These are phyloP conservation scores for Mellilla xanthometata DNA, from an alignment of 2,888 invertebrate species.

Conservation along the genomic window DNA sequence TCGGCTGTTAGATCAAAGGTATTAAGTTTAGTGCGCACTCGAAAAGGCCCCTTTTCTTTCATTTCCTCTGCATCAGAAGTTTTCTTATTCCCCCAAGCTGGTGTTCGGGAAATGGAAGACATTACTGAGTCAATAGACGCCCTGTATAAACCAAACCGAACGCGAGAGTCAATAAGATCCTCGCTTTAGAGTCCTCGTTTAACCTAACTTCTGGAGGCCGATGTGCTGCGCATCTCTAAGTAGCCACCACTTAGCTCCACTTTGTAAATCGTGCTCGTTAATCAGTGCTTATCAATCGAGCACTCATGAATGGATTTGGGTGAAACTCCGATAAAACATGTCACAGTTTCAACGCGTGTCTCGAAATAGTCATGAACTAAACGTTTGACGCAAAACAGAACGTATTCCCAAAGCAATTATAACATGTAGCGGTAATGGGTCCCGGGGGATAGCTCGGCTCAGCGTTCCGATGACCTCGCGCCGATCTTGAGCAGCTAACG, in stretches of 20 bases:
- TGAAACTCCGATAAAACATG: conserved; percentile 14
- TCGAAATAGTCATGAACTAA: conserved; percentile 33
- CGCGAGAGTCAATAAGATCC: conserved; percentile 69
- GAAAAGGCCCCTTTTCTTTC: conserved; percentile 69
- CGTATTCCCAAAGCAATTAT: conserved; percentile 52
- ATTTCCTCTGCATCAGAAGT: conserved; percentile 66
- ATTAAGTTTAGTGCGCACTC: conserved; percentile 67
- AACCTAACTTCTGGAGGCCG: conserved; percentile 58
- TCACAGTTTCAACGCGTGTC: conserved; percentile 22
- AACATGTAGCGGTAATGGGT: conserved; percentile 42
- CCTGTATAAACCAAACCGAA: conserved; percentile 55
- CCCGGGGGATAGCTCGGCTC: conserved; percentile 38
- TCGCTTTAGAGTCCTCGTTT: conserved; percentile 63
- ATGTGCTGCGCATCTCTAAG: conserved; percentile 57
- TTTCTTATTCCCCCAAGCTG: conserved; percentile 74
- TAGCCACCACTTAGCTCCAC: conserved; percentile 36
- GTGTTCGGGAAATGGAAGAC: conserved; percentile 76
- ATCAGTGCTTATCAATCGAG: conserved; percentile 49
- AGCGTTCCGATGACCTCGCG: conserved; percentile 39
- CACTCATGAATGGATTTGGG: conserved; percentile 24
- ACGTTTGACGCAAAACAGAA: conserved; percentile 36
- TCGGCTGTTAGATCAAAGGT: conserved; percentile 73
- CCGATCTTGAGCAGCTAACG: conserved; percentile 36
- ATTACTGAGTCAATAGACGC: conserved; percentile 77
- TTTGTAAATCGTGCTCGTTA: conserved; percentile 52